Evolutionary conservation across 1,140 invertebrate species (phyloP), one percentile per base, ranked within the genome.

Genomic region (Pectinophora gossypiella): DNA sequence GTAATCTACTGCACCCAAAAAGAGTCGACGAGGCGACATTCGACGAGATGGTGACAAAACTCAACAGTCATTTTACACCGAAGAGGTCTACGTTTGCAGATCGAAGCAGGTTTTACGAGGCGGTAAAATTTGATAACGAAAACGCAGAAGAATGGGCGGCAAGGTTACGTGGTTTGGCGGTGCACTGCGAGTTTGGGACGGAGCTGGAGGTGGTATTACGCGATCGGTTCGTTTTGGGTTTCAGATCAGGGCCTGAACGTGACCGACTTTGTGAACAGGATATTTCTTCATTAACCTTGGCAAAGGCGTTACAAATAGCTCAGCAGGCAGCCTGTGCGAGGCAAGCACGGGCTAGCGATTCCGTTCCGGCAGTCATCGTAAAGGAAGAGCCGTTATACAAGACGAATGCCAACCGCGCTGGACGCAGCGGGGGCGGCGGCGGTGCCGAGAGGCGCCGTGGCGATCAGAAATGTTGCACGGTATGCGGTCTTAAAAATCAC

Each of bases 251-350:
- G n/a, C n/a, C n/a, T n/a, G n/a, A n/a, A 3, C 56, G 68, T 60
- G n/a, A 51, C n/a, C 23, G 59, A 7, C 45, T 77, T 0, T 47
- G 69, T 1, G 35, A 59, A 21, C 67, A 72, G 43, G 56, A 61
- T 21, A 48, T 63, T 5, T 19, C 15, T 5, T 44, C 32, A 12
- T 47, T 63, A 3, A 54, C 65, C 12, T 68, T 67, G 21, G 51
- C 54, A 0, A 59, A 62, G 44, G 64, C 61, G 7, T 46, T 69
- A 2, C 63, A 76, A 22, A 43, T 74, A 19, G 69, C 71, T 12
- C 22, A 60, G 15, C 18, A 49, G 9, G 35, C 61, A 12, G 66
- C 7, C n/a, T n/a, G n/a, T n/a, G n/a, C n/a, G n/a, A n/a, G n/a
- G n/a, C n/a, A n/a, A n/a, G n/a, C n/a, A n/a, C n/a, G n/a, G n/a